phyloP scores from a whole-genome alignment of 2,797 vertebrate species.

The Tamandua tetradactyla region DNA sequence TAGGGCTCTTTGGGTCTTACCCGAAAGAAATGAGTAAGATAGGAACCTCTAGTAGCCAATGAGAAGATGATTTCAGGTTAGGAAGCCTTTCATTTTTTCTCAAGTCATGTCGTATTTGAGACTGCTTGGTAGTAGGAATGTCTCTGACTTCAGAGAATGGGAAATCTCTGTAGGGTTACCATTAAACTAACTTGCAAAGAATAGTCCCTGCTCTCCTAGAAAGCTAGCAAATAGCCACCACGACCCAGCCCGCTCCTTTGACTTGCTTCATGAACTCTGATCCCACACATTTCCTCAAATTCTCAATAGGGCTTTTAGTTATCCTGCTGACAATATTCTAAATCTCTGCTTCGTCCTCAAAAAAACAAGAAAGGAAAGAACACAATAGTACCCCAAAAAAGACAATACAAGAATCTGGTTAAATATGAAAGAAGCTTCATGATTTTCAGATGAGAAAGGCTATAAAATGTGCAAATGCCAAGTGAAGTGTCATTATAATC shows the following conservation, averaged over 20 bases:
- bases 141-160: neutral
- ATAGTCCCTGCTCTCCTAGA: neutral
- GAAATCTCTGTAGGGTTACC: neutral
- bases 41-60: neutral
- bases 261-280: neutral
- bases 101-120: neutral
- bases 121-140: neutral
- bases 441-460: conserved; percentile 69
- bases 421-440: conserved; percentile 55
- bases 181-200: neutral
- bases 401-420: conserved; percentile 19
- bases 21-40: neutral
- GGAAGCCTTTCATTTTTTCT: neutral
- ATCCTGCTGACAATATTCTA: neutral
- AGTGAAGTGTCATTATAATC: conserved; percentile 74
- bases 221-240: neutral
- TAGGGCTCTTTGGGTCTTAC: neutral
- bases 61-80: neutral
- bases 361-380: neutral
- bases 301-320: neutral
- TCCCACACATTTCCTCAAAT: neutral
- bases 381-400: neutral
- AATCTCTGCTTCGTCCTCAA: neutral
- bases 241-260: neutral
- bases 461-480: conserved; percentile 74